phyloP scores from a whole-genome alignment of 2,113 vertebrate genomes.

The Erythrocercus mccallii region DNA sequence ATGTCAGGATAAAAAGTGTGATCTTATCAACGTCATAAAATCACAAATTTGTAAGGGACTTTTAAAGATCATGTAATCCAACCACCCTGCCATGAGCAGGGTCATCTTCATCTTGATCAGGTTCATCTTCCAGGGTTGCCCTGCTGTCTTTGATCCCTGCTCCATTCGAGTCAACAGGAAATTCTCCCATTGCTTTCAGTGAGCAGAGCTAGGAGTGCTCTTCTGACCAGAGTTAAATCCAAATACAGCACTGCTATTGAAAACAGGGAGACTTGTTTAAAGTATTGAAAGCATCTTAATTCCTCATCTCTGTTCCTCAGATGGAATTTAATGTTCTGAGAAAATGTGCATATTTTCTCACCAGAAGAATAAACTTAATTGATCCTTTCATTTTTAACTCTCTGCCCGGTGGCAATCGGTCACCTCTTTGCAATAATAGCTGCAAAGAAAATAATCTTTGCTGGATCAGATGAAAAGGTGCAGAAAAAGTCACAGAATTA shows the following conservation, averaged over 20 bases:
- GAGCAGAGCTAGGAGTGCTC: background rate
- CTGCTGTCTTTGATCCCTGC: background rate
- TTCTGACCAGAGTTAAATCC: background rate
- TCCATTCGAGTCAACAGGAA: background rate
- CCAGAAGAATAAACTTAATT: slow-evolving; percentile 32
- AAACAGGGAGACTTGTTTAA: background rate
- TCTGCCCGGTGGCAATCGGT: slow-evolving; percentile 6
- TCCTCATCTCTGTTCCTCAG: background rate
- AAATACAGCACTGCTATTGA: background rate
- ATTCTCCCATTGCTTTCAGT: background rate
- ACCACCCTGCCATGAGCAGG: background rate
- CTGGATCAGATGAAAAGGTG: slow-evolving; percentile 32
- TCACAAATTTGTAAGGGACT: background rate
- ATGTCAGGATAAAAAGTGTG: background rate
- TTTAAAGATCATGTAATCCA: background rate
- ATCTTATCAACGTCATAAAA: background rate
- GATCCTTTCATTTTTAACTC: slow-evolving; percentile 36
- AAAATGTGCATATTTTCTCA: slow-evolving; percentile 31
- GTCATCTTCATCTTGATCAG: background rate
- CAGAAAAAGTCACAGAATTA: slow-evolving; percentile 53
- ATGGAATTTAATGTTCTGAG: slow-evolving; percentile 7
- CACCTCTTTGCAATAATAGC: slow-evolving; percentile 42
- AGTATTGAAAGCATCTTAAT: background rate
- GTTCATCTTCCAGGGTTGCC: background rate
- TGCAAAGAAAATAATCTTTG: slow-evolving; percentile 58